These are phyloP conservation scores for Kryptolebias marmoratus DNA, from an alignment of 2,113 vertebrate species.

Conservation along the genomic window DNA sequence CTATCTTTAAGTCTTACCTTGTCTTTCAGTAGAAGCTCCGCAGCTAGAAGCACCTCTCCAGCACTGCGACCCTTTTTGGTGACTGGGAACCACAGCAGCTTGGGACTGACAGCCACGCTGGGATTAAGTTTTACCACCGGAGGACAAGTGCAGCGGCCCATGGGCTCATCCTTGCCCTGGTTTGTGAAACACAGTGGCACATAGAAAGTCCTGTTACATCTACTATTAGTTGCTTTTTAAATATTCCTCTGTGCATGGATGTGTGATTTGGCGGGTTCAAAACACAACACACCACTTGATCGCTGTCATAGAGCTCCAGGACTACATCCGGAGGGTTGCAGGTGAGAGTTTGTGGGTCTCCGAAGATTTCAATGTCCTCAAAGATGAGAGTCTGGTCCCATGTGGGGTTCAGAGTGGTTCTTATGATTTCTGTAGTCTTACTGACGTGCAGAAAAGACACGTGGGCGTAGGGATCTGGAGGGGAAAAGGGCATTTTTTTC, in stretches of 20 bases:
- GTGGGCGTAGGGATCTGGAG: slow-evolving; percentile 93
- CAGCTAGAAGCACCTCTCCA: slow-evolving; percentile 90
- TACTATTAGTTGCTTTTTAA: neutral
- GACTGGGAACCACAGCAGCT: slow-evolving; percentile 92
- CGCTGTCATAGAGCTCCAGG: slow-evolving; percentile 90
- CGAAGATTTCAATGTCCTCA: slow-evolving; percentile 92
- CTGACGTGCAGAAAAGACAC: slow-evolving; percentile 95
- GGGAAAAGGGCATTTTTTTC: neutral
- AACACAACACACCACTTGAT: slow-evolving; percentile 92
- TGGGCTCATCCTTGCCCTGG: slow-evolving; percentile 95
- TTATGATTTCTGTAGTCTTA: slow-evolving; percentile 93
- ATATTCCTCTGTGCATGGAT: neutral
- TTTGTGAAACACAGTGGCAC: slow-evolving; percentile 39
- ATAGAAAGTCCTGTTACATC: neutral
- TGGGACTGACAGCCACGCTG: slow-evolving; percentile 80
- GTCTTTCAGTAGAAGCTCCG: slow-evolving; percentile 90
- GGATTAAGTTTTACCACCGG: slow-evolving; percentile 90
- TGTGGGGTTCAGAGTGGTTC: slow-evolving; percentile 90
- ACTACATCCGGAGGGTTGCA: slow-evolving; percentile 87
- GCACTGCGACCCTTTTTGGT: slow-evolving; percentile 81
- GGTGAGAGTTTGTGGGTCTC: slow-evolving; percentile 84
- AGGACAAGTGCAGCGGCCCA: slow-evolving; percentile 87
- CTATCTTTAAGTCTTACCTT: slow-evolving; percentile 78
- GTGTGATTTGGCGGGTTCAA: neutral
- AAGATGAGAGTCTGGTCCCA: slow-evolving; percentile 98